phyloP scores from a whole-genome alignment of 2,888 invertebrate genomes.

The Amphipyra berbera region DNA sequence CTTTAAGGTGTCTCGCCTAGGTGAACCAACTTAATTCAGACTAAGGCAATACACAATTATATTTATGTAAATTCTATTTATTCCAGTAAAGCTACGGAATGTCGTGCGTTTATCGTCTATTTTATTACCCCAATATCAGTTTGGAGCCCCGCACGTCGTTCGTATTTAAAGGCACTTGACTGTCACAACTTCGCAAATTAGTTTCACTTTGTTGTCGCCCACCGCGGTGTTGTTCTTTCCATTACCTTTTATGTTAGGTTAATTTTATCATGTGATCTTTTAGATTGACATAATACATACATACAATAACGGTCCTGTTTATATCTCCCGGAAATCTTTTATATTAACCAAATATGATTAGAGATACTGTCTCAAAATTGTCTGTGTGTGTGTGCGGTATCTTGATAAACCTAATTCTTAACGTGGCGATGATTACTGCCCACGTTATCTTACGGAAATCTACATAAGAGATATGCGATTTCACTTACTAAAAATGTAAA shows the following conservation, averaged over 20 bases:
- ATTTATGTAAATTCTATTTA: constrained; percentile 36
- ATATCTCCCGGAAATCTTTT: constrained; percentile 16
- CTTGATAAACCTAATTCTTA: constrained; percentile 21
- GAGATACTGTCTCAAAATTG: constrained; percentile 16
- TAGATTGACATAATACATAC: constrained; percentile 15
- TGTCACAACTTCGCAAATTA: constrained; percentile 11
- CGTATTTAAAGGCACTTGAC: constrained; percentile 18
- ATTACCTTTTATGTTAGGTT: constrained; percentile 10
- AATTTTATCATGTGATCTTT: constrained; percentile 14
- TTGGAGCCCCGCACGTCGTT: constrained; percentile 22
- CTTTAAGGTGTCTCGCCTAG: too few species aligned
- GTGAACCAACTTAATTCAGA: too few species aligned
- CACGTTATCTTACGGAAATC: constrained; percentile 15
- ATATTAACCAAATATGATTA: constrained; percentile 26
- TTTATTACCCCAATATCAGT: constrained; percentile 36
- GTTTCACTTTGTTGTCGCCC: constrained; percentile 8
- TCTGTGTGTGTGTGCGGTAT: constrained; percentile 14
- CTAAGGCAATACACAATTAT: constrained; percentile 31
- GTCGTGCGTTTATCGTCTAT: constrained; percentile 30
- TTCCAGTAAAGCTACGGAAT: constrained; percentile 18
- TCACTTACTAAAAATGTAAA: constrained; percentile 11
- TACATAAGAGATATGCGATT: constrained; percentile 12
- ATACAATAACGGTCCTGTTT: constrained; percentile 13
- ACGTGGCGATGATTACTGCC: constrained; percentile 8
- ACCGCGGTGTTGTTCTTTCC: constrained; percentile 1